phyloP scores from a whole-genome alignment of 92 coral and sea anemone species.

The Anthopleura xanthogrammica region DNA sequence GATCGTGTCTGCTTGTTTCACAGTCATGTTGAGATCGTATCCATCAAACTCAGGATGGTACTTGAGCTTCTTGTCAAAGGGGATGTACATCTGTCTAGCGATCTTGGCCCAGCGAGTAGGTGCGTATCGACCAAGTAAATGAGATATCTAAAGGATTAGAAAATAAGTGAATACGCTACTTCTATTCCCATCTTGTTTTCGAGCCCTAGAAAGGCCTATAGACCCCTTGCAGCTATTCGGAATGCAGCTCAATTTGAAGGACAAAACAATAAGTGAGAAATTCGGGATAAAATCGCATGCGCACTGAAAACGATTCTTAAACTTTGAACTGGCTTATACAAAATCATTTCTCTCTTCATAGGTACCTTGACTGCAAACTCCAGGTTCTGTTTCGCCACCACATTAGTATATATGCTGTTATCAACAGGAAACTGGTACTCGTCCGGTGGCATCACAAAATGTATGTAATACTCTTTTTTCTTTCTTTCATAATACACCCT shows the following conservation, averaged over 20 bases:
- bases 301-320: too few species aligned
- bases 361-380: constrained; percentile 66
- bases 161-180: background rate
- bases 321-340: too few species aligned
- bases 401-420: constrained; percentile 81
- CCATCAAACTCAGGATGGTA: constrained; percentile 88
- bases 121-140: constrained; percentile 53
- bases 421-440: constrained; percentile 86
- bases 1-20: constrained; percentile 83
- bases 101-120: constrained; percentile 63
- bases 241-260: too few species aligned
- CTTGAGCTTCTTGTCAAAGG: constrained; percentile 58
- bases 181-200: too few species aligned
- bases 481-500: constrained; percentile 57
- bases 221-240: too few species aligned
- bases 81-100: constrained; percentile 69
- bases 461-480: constrained; percentile 57
- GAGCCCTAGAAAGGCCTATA: too few species aligned
- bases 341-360: background rate
- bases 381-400: constrained; percentile 74
- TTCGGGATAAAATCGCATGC: too few species aligned
- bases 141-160: constrained; percentile 14
- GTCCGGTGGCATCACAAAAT: constrained; percentile 87
- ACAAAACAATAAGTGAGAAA: too few species aligned
- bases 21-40: constrained; percentile 63